Base-by-base conservation (phyloP, 2,888 invertebrate genomes). In the Schizaphis graminum region DNA sequence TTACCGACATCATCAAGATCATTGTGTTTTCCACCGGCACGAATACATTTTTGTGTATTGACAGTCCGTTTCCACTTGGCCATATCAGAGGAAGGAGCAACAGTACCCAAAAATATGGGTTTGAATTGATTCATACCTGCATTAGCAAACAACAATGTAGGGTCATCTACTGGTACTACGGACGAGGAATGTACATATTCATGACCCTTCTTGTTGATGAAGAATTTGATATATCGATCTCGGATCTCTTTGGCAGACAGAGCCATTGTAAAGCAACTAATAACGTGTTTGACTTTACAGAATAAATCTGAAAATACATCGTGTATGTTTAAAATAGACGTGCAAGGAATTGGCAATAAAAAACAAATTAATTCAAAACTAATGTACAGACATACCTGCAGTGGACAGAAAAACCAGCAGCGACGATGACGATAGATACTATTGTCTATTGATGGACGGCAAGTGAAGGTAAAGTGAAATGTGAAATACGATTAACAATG, bases 41-140 rank as follows among this genome's bases (percentile, higher is more conserved):
- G 97, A 95, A 99, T 99, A 96, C 99, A 99, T 96, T 99, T 99
- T 96, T 99, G 99, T 3, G 99, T 98, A 96, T 99, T 99, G 3
- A 98, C 98, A 57, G 97, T 98, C 95, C 99, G 97, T 44, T 97
- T 97, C 97, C 98, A 98, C 95, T 98, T 98, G 28, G 98, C 97
- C 97, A 99, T 97, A 96, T 99, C 99, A 96, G 99, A 99, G 96
- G 98, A 98, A 1, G 99, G 99, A 96, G 99, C 99, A 0, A 98
- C 99, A 2, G 98, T 98, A 77, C 99, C 99, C 95, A 99, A 96
- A 96, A 99, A 99, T 95, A 99, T 98, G 1, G 99, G 99, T 96
- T 99, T 99, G 96, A 98, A 99, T 96, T 99, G 99, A 96, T 99
- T 99, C 99, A 99, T 99, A 92, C 99, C 99, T 95, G 99, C 99